Conservation (phyloP, 2,113 vertebrate species). For the Girardinichthys multiradiatus region DNA sequence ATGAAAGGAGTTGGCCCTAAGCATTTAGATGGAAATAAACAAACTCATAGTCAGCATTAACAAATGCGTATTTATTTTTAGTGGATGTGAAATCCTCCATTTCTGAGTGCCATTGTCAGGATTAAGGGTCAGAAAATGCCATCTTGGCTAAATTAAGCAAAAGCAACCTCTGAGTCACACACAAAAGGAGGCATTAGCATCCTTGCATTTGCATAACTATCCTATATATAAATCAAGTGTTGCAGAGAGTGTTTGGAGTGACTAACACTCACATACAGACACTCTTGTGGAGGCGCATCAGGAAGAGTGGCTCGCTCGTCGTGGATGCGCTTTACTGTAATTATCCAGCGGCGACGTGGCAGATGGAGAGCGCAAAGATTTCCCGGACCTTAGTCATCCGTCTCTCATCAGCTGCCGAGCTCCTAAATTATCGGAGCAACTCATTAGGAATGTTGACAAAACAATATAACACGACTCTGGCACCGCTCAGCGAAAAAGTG, state of each 20-base stretch:
- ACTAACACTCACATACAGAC: conserved; percentile 34
- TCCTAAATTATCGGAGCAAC: conserved; percentile 76
- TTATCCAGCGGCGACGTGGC: conserved; percentile 61
- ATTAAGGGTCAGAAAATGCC: conserved; percentile 76
- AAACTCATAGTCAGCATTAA: conserved; percentile 71
- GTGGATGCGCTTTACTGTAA: conserved; percentile 37
- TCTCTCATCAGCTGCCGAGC: conserved; percentile 54
- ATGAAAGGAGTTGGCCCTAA: conserved; percentile 74
- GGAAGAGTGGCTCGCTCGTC: conserved; percentile 33
- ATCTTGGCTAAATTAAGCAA: conserved; percentile 69
- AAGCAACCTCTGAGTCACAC: conserved; percentile 58
- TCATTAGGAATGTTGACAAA: conserved; percentile 80
- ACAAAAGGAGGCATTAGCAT: conserved; percentile 54
- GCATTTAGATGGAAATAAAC: conserved; percentile 80
- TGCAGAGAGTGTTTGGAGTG: conserved; percentile 53
- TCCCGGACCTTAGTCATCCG: conserved; percentile 39
- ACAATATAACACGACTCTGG: conserved; percentile 70
- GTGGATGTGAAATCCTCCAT: conserved; percentile 70
- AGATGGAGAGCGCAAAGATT: conserved; percentile 29
- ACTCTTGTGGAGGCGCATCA: conserved; percentile 11
- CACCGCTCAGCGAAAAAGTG: conserved; percentile 74
- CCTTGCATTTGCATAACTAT: conserved; percentile 59
- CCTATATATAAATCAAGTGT: conserved; percentile 64
- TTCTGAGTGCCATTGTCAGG: conserved; percentile 61
- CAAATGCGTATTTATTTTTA: conserved; percentile 66